These are phyloP conservation scores for Telmatherina bonti DNA, from an alignment of 2,797 vertebrate species.

Conservation along the genomic window DNA sequence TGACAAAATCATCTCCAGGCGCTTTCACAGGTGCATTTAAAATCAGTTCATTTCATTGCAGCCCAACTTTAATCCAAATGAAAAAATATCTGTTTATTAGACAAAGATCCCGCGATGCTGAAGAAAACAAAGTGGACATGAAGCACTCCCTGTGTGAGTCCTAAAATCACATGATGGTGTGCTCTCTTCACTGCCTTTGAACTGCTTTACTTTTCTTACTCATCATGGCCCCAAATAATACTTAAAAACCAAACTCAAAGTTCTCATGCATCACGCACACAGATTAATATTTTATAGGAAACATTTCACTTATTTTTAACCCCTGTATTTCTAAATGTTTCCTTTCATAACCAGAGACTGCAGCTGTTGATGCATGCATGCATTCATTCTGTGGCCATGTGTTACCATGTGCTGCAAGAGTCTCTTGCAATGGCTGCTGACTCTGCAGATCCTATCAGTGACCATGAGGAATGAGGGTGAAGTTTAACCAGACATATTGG, in stretches of 20 bases:
- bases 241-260: background rate
- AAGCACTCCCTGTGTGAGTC: background rate
- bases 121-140: background rate
- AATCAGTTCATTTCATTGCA: too few relatives aligned
- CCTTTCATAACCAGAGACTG: constrained; percentile 33
- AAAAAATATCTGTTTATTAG: too few relatives aligned
- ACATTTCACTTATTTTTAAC: background rate
- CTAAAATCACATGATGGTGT: background rate
- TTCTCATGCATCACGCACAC: background rate
- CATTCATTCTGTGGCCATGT: constrained; percentile 26
- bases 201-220: background rate
- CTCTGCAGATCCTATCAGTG: constrained; percentile 40
- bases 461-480: constrained; percentile 40
- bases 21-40: too few relatives aligned
- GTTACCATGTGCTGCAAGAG: constrained; percentile 3
- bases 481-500: constrained; percentile 50
- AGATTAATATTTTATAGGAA: too few relatives aligned
- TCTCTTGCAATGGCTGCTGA: constrained; percentile 40
- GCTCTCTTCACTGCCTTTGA: background rate
- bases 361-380: constrained; percentile 2
- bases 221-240: background rate
- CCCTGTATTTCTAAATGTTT: constrained; percentile 39
- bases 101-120: background rate
- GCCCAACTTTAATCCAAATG: too few relatives aligned
- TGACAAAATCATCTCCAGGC: too few relatives aligned